Base-by-base conservation (phyloP, 2,797 vertebrate species). In the Amazona finschi region DNA sequence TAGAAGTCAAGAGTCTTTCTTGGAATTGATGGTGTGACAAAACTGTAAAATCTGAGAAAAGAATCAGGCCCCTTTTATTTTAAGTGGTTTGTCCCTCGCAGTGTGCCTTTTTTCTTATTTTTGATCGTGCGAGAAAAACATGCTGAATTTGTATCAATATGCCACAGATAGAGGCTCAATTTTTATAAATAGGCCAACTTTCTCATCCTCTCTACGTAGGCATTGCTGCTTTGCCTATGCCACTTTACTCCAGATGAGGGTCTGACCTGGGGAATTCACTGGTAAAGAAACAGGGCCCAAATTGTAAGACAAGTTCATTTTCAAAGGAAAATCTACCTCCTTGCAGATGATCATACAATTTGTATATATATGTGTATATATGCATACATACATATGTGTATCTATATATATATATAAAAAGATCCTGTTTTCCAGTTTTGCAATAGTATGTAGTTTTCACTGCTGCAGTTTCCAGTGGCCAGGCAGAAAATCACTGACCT, bases 401-500 rank as follows among this genome's bases (percentile, higher is more conserved):
- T 31, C 15, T 6, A 46, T 46, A 46, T 22, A 46, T 22, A 22
- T 39, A 39, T 39, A 39, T 39, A 46, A 46, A 55, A 57, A 44
- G 28, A 47, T 55, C 43, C 27, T 69, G 7, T 70, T 75, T 94
- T 84, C 88, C 70, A 72, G 25, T 69, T 78, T 73, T 85, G 71
- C 60, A 84, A 1, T 47, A 83, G 52, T 33, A n/a, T 0, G 0
- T n/a, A 61, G 53, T 93, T 90, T 91, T 84, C 77, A 47, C 71
- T 75, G 89, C 73, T 95, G 91, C 76, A 52, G 43, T 81, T 93
- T 90, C 41, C 67, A 64, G 38, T 58, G 55, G 67, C 74, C 77
- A 90, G 44, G 60, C 73, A 72, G 87, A 95, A 95, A 93, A 88
- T 94, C 95, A 94, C 22, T 46, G 70, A 94, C 78, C 93, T 74